Evolutionary conservation across 2,113 vertebrate species (phyloP).

Genomic region (Dromiciops gliroides): DNA sequence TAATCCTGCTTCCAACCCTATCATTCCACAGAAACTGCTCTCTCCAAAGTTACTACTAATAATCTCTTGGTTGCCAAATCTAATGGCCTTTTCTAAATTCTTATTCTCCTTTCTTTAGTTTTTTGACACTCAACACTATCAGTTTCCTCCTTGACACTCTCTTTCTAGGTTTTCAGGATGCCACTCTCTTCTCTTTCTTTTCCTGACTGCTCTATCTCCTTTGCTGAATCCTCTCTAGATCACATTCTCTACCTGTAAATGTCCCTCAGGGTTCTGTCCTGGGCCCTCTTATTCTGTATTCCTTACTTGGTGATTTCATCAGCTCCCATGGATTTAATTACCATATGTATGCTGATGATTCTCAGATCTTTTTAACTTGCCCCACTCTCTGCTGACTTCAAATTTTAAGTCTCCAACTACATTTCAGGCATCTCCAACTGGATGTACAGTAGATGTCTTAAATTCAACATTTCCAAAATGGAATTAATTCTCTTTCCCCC

Average conservation of each 20-base stretch:
- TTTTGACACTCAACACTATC: not conserved
- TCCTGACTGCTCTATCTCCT: not conserved
- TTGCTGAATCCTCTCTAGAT: not conserved
- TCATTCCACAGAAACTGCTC: not conserved
- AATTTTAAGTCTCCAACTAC: not conserved
- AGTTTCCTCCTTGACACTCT: not conserved
- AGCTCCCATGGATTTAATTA: not conserved
- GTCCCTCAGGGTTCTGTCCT: not conserved
- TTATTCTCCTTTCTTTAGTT: not conserved
- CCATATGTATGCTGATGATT: not conserved
- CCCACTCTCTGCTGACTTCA: not conserved
- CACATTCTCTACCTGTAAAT: not conserved
- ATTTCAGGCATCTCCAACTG: not conserved
- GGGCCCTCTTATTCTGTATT: not conserved
- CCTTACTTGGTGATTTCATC: not conserved
- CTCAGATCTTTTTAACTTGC: not conserved
- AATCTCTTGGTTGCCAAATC: not conserved
- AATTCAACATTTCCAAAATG: slow-evolving; percentile 15
- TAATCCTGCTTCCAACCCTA: not conserved
- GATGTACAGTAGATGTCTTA: not conserved
- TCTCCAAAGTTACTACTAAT: not conserved
- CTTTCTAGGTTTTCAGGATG: not conserved
- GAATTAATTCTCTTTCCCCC: slow-evolving; percentile 14
- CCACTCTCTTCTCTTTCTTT: not conserved
- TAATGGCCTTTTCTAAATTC: not conserved